These are phyloP conservation scores for Paraplagusia blochii DNA, from an alignment of 2,113 vertebrate species.

Conservation along the genomic window DNA sequence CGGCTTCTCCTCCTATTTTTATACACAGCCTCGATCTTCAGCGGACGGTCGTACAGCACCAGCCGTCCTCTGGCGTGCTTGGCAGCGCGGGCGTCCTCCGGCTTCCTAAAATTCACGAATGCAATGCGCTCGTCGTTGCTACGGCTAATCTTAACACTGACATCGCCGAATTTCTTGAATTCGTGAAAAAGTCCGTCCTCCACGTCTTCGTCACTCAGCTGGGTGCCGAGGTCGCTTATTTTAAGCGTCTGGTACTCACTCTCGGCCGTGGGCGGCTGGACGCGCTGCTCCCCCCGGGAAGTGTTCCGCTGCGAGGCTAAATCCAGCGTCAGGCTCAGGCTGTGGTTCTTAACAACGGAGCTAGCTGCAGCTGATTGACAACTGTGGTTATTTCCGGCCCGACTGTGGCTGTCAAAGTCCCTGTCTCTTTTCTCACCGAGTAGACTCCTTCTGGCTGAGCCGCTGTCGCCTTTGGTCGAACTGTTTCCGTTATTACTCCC, in stretches of 20 bases:
- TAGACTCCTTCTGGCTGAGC: conserved; percentile 80
- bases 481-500: conserved; percentile 80
- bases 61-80: conserved; percentile 90
- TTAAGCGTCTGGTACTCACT: conserved; percentile 95
- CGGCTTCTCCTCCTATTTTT: conserved; percentile 85
- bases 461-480: conserved; percentile 78
- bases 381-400: conserved; percentile 79
- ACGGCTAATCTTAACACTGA: conserved; percentile 94
- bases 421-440: conserved; percentile 83
- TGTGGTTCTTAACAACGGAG: conserved; percentile 80
- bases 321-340: conserved; percentile 71
- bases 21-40: conserved; percentile 93
- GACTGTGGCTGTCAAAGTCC: conserved; percentile 82
- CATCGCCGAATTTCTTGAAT: conserved; percentile 95
- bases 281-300: conserved; percentile 72
- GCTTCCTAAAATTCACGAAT: conserved; percentile 91
- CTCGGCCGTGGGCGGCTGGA: conserved; percentile 66
- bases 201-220: conserved; percentile 91
- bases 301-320: conserved; percentile 62
- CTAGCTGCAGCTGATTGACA: conserved; percentile 71
- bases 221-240: conserved; percentile 93
- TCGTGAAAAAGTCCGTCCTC: conserved; percentile 97
- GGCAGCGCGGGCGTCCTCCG: conserved; percentile 91
- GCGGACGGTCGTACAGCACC: conserved; percentile 90
- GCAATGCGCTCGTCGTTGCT: conserved; percentile 91